phyloP scores from a whole-genome alignment of 1,140 invertebrate species.

The Batillaria attramentaria region DNA sequence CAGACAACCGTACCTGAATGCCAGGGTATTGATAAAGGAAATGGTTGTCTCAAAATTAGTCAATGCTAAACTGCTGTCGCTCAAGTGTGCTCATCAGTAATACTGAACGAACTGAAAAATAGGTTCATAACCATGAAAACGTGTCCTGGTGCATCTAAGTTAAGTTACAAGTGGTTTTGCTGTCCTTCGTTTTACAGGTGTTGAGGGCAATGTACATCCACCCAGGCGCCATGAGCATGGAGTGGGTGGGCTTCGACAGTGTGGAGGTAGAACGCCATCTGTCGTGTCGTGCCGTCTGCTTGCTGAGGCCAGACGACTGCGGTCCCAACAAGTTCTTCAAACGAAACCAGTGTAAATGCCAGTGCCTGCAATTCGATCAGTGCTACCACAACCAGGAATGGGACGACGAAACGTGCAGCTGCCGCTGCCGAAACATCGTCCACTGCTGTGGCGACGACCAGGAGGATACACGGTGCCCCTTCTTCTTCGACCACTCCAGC shows the following conservation, averaged over 20 bases:
- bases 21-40: too few species aligned
- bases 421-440: slow-evolving; percentile 4
- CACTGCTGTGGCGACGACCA: background rate
- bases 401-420: slow-evolving; percentile 36
- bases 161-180: too few species aligned
- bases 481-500: background rate
- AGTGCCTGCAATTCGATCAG: slow-evolving; percentile 23
- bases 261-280: slow-evolving; percentile 36
- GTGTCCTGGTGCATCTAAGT: too few species aligned
- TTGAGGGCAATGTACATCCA: slow-evolving; percentile 31
- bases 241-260: slow-evolving; percentile 25
- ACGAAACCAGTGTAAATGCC: slow-evolving; percentile 34
- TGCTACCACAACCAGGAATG: slow-evolving; percentile 33
- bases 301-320: slow-evolving; percentile 32
- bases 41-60: too few species aligned
- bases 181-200: slow-evolving; percentile 34
- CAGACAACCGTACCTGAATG: too few species aligned
- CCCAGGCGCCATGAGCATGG: slow-evolving; percentile 34
- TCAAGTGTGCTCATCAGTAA: too few species aligned
- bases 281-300: slow-evolving; percentile 38
- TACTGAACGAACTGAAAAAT: too few species aligned
- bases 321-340: slow-evolving; percentile 26
- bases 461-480: background rate
- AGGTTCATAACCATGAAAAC: too few species aligned
- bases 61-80: too few species aligned